phyloP scores from a whole-genome alignment of 1,140 invertebrate genomes.

The Papilio machaon region DNA sequence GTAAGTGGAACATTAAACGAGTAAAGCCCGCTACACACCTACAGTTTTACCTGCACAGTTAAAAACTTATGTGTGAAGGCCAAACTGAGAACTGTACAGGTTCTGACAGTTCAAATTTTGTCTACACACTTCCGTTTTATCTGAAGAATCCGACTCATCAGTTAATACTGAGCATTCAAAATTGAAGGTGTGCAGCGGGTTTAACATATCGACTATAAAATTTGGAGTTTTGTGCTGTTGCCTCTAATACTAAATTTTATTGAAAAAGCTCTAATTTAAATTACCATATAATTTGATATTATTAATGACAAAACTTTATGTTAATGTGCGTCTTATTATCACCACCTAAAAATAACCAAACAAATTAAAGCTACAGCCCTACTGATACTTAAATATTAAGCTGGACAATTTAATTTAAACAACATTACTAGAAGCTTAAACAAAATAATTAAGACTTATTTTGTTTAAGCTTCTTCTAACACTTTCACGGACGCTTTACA shows the following conservation, averaged over 20 bases:
- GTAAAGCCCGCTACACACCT: too few species aligned
- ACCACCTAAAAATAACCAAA: too few species aligned
- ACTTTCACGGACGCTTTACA: background rate
- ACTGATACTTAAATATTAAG: background rate
- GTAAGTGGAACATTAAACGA: constrained; percentile 37
- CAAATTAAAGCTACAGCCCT: background rate
- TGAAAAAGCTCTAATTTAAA: background rate
- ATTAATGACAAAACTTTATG: too few species aligned
- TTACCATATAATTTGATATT: background rate
- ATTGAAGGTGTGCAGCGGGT: constrained; percentile 5
- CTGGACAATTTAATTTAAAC: background rate
- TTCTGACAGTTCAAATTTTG: too few species aligned
- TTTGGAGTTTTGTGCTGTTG: background rate
- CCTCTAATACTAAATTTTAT: background rate
- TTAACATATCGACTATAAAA: background rate
- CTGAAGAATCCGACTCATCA: too few species aligned
- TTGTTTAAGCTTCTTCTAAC: too few species aligned
- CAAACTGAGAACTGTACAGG: too few species aligned
- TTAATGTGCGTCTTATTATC: too few species aligned
- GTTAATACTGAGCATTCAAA: too few species aligned
- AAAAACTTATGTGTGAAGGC: too few species aligned
- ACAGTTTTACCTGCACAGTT: too few species aligned
- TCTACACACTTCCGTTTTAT: too few species aligned
- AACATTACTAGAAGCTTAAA: background rate
- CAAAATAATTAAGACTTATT: background rate